Conservation (phyloP, 2,797 vertebrate species). For the Mus caroli region DNA sequence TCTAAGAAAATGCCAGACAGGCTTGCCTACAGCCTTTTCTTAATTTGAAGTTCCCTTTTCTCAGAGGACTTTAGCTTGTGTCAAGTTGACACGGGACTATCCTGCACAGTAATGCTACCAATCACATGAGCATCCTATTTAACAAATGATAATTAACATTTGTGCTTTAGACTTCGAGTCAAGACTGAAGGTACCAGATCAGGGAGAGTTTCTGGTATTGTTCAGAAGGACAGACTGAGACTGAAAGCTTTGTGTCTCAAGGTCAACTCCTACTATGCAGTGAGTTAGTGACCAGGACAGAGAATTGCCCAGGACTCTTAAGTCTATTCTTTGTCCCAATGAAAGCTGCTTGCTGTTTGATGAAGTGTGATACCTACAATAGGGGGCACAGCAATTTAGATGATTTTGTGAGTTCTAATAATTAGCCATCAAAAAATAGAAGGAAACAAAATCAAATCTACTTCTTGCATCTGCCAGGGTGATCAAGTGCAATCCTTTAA, state of each 20-base stretch:
- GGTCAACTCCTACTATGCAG: constrained; percentile 10
- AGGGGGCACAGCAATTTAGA: constrained; percentile 38
- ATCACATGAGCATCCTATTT: neutral
- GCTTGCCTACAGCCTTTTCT: neutral
- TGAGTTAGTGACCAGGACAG: neutral
- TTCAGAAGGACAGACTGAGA: neutral
- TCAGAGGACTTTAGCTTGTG: neutral
- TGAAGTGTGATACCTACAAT: constrained; percentile 7
- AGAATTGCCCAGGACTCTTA: constrained; percentile 25
- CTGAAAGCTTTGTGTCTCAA: neutral
- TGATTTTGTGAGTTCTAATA: constrained; percentile 67
- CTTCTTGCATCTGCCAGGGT: constrained; percentile 52
- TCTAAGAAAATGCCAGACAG: neutral
- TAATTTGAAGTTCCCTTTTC: neutral
- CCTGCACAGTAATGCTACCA: neutral
- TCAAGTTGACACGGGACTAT: neutral
- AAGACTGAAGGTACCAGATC: neutral
- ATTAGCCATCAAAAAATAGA: constrained; percentile 72
- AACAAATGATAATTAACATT: neutral
- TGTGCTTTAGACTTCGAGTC: constrained; percentile 41
- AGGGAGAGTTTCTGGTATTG: neutral
- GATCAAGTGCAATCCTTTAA: constrained; percentile 70
- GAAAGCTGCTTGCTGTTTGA: constrained; percentile 44
- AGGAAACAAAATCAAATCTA: constrained; percentile 69
- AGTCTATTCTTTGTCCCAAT: constrained; percentile 27